phyloP scores from a whole-genome alignment of 2,888 invertebrate species.

The Cosmia trapezina region DNA sequence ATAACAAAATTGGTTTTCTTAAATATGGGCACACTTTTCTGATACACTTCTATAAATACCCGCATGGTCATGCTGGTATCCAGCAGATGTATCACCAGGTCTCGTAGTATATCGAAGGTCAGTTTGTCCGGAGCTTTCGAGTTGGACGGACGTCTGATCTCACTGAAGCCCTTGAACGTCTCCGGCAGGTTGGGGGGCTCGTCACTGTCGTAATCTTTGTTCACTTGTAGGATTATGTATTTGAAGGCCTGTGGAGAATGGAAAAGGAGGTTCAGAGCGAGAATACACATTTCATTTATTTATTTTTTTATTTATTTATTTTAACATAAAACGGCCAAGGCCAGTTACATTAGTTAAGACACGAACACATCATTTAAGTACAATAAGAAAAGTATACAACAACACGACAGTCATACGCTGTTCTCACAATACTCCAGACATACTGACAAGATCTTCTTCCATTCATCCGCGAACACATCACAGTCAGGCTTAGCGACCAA shows the following conservation, averaged over 20 bases:
- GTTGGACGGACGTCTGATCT: slow-evolving; percentile 79
- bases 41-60: slow-evolving; percentile 92
- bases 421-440: no score
- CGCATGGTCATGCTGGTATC: slow-evolving; percentile 93
- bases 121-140: slow-evolving; percentile 78
- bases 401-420: no score
- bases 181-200: slow-evolving; percentile 87
- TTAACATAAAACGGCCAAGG: no score
- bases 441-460: no score
- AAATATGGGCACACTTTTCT: slow-evolving; percentile 88
- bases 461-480: no score
- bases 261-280: no score
- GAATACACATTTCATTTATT: no score
- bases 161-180: slow-evolving; percentile 85
- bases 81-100: slow-evolving; percentile 92
- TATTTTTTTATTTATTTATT: no score
- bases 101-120: slow-evolving; percentile 89
- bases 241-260: slow-evolving; percentile 82
- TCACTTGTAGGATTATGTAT: slow-evolving; percentile 88
- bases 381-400: no score
- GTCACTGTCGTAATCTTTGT: slow-evolving; percentile 84
- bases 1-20: slow-evolving; percentile 90
- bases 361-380: no score
- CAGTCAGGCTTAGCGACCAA: no score
- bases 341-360: no score